These are phyloP conservation scores for Volucella inflata DNA, from an alignment of 2,888 invertebrate species.

Conservation along the genomic window DNA sequence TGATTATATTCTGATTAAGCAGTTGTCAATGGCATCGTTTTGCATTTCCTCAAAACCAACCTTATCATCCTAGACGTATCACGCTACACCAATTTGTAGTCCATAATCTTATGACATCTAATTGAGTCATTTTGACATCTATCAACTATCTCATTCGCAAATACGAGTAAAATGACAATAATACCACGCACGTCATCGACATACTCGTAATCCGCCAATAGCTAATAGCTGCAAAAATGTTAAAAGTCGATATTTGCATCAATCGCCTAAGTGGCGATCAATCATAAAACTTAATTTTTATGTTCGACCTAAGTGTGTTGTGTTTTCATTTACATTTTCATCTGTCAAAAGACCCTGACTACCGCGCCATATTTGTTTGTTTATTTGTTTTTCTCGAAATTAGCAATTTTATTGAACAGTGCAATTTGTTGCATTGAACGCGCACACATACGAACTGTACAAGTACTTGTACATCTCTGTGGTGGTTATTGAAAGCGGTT, in stretches of 20 bases:
- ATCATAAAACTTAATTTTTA: constrained; percentile 64
- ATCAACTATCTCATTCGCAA: constrained; percentile 23
- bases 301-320: constrained; percentile 6
- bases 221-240: constrained; percentile 2
- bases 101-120: constrained; percentile 1
- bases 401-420: constrained; percentile 60
- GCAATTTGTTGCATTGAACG: constrained; percentile 58
- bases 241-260: constrained; percentile 48
- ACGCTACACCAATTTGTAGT: background rate
- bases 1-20: too few relatives aligned
- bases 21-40: too few relatives aligned
- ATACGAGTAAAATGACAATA: constrained; percentile 27
- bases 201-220: background rate
- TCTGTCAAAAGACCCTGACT: constrained; percentile 53
- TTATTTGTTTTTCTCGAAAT: constrained; percentile 29
- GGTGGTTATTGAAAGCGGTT: constrained; percentile 19
- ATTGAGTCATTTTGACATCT: constrained; percentile 28
- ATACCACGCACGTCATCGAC: constrained; percentile 15
- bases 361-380: constrained; percentile 65
- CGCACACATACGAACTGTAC: constrained; percentile 18
- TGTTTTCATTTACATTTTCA: constrained; percentile 24
- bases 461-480: background rate
- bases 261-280: constrained; percentile 40
- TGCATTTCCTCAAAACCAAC: too few relatives aligned
- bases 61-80: background rate